Evolutionary conservation across 2,888 invertebrate genomes (phyloP), one percentile per base, ranked within the genome.

Genomic region (Noctua janthe): DNA sequence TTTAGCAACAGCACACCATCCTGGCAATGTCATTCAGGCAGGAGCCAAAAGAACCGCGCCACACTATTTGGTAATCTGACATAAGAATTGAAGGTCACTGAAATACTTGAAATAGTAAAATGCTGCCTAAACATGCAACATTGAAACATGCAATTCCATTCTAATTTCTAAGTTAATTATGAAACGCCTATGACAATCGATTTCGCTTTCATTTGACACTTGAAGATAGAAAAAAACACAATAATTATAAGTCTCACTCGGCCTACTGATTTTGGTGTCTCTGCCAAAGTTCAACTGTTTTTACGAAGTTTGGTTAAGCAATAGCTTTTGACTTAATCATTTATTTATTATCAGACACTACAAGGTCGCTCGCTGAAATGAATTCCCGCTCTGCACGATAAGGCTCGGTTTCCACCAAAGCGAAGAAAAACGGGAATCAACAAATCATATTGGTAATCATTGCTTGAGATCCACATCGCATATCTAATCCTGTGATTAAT

Each of bases 151-250:
- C 69, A 74, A 77, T 67, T 73, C 77, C 43, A 71, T 67, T 83
- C 56, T 59, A 66, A 84, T 20, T 67, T 79, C 43, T 51, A 72
- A 39, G 39, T 62, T 79, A 75, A 77, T 77, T 86, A 76, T 59
- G 75, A 83, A 87, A 84, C 66, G 54, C n/a, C 56, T 73, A 72
- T 59, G 64, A 51, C 77, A 76, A 69, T 71, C 75, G n/a, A 64
- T 66, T 69, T 56, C 75, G 78, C 85, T 83, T 84, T 83, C 84
- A 87, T 83, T 81, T 78, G n/a, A 20, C 39, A 43, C 56, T 69
- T 70, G 71, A 76, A 43, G 62, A 67, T 62, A 62, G n/a, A n/a
- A 81, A 74, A 73, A 76, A 82, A 74, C 11, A 82, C 11, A 82
- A 76, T 39, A 7, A 69, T 59, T n/a, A 71, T 47, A 11, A 11